A percentile compares a stretch with the other conserved stretches of the same genome.
These are phyloP conservation scores for Pterostichus madidus DNA, from an alignment of 2,888 invertebrate genomes.

Conservation along the genomic window DNA sequence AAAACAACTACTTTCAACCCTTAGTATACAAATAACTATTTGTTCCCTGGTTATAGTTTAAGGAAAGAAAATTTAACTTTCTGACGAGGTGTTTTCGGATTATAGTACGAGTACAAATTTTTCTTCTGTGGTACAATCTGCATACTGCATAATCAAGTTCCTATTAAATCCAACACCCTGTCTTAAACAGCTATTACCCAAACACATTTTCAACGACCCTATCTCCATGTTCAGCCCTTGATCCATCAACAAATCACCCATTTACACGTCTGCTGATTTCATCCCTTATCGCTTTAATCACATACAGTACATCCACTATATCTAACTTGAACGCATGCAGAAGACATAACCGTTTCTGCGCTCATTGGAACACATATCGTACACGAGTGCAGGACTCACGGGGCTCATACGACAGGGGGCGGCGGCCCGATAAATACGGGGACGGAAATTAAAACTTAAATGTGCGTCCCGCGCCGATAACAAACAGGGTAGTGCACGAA, in stretches of 20 bases:
- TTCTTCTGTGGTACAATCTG: too few relatives aligned
- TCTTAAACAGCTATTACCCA: background rate
- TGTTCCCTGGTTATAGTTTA: too few relatives aligned
- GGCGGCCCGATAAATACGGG: constrained; percentile 8
- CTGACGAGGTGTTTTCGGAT: too few relatives aligned
- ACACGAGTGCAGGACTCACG: too few relatives aligned
- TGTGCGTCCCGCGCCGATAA: constrained; percentile 2
- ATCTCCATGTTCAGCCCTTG: background rate
- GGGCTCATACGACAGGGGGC: background rate
- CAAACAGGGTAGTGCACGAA: background rate
- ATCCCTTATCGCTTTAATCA: background rate
- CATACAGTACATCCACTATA: background rate
- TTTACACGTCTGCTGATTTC: constrained; percentile 4
- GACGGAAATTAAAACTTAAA: constrained; percentile 32
- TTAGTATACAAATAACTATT: too few relatives aligned
- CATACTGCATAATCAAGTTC: background rate
- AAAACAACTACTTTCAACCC: too few relatives aligned
- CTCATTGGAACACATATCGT: too few relatives aligned
- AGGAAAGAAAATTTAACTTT: too few relatives aligned
- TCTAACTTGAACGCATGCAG: background rate
- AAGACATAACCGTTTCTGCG: background rate
- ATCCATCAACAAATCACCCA: constrained; percentile 4
- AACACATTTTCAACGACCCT: background rate
- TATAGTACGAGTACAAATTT: too few relatives aligned
- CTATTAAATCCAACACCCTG: background rate